Conservation (phyloP, 2,888 invertebrate genomes). For the Prosopocoilus inquinatus region DNA sequence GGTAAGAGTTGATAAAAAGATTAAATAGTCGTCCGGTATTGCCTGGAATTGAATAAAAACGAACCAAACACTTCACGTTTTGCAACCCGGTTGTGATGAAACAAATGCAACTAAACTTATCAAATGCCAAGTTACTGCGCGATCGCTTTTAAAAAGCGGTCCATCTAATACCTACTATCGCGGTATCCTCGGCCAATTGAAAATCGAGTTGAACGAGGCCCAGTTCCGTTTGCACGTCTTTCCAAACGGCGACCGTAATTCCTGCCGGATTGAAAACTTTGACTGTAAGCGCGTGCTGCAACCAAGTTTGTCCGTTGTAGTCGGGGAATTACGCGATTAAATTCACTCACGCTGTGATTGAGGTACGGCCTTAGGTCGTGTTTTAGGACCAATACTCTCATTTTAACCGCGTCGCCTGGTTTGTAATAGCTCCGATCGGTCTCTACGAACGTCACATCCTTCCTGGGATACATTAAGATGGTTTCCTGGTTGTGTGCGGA, state of each 20-base stretch:
- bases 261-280: constrained; percentile 57
- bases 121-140: too few relatives aligned
- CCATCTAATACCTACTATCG: constrained; percentile 33
- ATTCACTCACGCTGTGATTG: constrained; percentile 13
- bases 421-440: constrained; percentile 58
- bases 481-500: constrained; percentile 44
- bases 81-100: too few relatives aligned
- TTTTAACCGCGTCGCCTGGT: constrained; percentile 56
- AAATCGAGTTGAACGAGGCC: constrained; percentile 59
- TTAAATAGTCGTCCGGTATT: too few relatives aligned
- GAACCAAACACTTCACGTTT: too few relatives aligned
- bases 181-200: constrained; percentile 40
- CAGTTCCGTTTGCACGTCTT: constrained; percentile 56
- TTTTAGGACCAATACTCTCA: constrained; percentile 54
- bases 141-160: not conserved
- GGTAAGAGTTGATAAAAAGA: too few relatives aligned
- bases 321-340: too few relatives aligned
- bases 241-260: constrained; percentile 64
- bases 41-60: too few relatives aligned
- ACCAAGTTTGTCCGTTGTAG: too few relatives aligned
- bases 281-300: not conserved
- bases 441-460: constrained; percentile 54
- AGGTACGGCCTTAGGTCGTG: constrained; percentile 53
- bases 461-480: constrained; percentile 45
- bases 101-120: too few relatives aligned